Percentiles rank a stretch among this genome's conserved stretches.
Evolutionary conservation across 2,113 vertebrate species (phyloP).

Genomic region (Antechinus stuartii): DNA sequence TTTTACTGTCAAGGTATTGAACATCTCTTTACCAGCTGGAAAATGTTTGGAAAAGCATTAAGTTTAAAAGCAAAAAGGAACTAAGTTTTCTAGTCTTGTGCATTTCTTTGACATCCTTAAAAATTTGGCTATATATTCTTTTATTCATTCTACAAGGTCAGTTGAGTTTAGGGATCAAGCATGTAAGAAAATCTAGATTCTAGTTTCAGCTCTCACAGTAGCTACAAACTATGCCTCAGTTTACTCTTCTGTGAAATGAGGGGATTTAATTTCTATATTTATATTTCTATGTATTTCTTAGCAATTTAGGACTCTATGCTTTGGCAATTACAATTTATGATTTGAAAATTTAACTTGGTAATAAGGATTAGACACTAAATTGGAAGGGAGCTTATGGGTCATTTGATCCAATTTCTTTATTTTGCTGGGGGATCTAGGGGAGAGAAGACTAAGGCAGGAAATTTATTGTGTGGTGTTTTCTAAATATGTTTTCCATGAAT

Average conservation of each 20-base stretch:
- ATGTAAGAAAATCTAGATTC: not conserved
- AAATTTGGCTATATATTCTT: conserved; percentile 30
- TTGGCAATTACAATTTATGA: conserved; percentile 35
- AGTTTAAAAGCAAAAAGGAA: not conserved
- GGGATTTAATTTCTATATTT: not conserved
- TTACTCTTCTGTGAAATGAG: not conserved
- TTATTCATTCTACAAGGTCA: conserved; percentile 32
- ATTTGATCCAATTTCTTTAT: not conserved
- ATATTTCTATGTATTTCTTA: not conserved
- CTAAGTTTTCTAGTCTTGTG: not conserved
- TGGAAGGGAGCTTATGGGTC: not conserved
- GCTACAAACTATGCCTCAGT: not conserved
- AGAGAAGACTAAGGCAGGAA: not conserved
- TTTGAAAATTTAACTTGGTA: conserved; percentile 21
- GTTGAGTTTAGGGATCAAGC: not conserved
- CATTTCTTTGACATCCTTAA: conserved; percentile 17
- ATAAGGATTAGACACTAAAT: not conserved
- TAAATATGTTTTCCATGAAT: conserved; percentile 51
- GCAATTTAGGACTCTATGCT: not conserved
- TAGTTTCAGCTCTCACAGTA: not conserved
- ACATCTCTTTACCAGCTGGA: not conserved
- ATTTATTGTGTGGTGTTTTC: not conserved
- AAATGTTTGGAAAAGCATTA: not conserved
- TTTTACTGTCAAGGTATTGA: not conserved
- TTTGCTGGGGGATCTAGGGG: not conserved